phyloP scores from a whole-genome alignment of 2,888 invertebrate species.

The Drosophila percnosoma region DNA sequence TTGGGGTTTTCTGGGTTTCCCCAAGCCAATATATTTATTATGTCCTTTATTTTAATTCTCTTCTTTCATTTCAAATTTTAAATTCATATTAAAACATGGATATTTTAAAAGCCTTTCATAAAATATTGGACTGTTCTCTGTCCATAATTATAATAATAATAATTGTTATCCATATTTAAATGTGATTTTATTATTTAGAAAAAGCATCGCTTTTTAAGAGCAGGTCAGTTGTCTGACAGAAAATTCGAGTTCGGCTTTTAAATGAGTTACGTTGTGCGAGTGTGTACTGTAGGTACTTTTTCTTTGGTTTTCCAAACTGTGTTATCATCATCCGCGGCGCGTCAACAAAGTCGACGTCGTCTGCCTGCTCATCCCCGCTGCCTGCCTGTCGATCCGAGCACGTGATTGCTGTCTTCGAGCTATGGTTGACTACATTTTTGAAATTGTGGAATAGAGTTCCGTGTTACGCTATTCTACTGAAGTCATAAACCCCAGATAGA shows the following conservation, averaged over 20 bases:
- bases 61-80: not conserved
- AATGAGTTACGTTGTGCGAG: not conserved
- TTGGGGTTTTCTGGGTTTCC: not conserved
- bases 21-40: not conserved
- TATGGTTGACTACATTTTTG: slow-evolving; percentile 4
- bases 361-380: slow-evolving; percentile 25
- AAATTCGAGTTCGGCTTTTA: not conserved
- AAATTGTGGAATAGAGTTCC: slow-evolving; percentile 20
- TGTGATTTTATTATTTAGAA: no score
- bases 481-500: slow-evolving; percentile 55
- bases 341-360: not conserved
- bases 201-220: no score
- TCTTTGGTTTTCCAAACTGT: slow-evolving; percentile 30
- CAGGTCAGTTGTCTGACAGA: no score
- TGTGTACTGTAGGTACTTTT: slow-evolving; percentile 3
- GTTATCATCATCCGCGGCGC: slow-evolving; percentile 45
- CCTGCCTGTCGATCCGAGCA: slow-evolving; percentile 39
- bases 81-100: not conserved
- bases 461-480: slow-evolving; percentile 50
- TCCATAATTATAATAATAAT: no score
- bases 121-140: no score
- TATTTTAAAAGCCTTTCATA: no score
- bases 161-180: no score
- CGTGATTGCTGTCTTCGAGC: slow-evolving; percentile 38
- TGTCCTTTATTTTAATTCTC: not conserved